A percentile compares a stretch with the other conserved stretches of the same genome.
Evolutionary conservation across 37 sponge, comb jelly and placozoan genomes (phyloP).

Genomic region (Theonella swinhoei): DNA sequence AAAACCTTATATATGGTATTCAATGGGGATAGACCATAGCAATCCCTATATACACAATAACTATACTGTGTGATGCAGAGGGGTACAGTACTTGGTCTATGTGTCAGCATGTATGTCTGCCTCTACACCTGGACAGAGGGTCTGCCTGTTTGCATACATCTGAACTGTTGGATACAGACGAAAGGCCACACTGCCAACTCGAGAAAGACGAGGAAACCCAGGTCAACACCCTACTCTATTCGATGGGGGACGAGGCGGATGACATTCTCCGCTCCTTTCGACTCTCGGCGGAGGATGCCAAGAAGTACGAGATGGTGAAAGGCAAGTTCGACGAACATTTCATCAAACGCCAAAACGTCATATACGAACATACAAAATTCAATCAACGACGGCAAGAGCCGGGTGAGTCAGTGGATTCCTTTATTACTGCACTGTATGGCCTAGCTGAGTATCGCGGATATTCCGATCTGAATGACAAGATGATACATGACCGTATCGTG

Average conservation of each 20-base stretch:
- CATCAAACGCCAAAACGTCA: constrained; percentile 21
- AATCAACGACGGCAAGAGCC: constrained; percentile 38
- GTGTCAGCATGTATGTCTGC: no score
- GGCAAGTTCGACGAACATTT: constrained; percentile 28
- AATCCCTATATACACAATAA: no score
- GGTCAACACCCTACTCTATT: constrained; percentile 35
- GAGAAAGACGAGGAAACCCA: constrained; percentile 24
- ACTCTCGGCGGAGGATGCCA: no score
- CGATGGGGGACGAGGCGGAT: constrained; percentile 46
- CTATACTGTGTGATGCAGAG: no score
- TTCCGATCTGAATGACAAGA: constrained; percentile 20
- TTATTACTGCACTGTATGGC: constrained; percentile 33
- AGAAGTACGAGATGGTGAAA: no score
- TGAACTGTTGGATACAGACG: no score
- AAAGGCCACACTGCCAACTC: no score
- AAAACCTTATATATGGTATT: no score
- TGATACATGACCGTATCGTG: constrained; percentile 39
- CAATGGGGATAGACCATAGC: not conserved
- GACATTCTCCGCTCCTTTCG: no score
- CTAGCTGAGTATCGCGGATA: constrained; percentile 37
- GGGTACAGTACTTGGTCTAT: no score
- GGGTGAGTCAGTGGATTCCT: constrained; percentile 44
- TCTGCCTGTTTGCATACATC: no score
- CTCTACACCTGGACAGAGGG: no score
- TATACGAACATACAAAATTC: constrained; percentile 34